Evolutionary conservation across 1,140 invertebrate species (phyloP), one percentile per base, ranked within the genome.

Genomic region (Dinothrombium tinctorium): DNA sequence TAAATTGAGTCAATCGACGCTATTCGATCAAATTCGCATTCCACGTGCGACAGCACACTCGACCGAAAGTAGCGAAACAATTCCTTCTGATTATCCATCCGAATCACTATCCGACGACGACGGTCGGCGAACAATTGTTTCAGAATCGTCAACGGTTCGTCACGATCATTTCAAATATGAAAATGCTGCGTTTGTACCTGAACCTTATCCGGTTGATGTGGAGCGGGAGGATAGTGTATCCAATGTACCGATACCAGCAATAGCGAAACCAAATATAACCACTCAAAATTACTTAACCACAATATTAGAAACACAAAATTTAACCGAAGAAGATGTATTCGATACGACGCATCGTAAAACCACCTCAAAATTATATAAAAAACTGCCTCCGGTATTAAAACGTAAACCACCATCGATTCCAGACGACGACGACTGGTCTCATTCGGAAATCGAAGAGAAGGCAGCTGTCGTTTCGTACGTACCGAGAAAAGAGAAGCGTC

Each of bases 11-110:
- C 72, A 69, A 26, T 75, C 74, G 25, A 75, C 72, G 9, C 56
- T 76, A 6, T 77, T 80, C 51, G 76, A 77, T 52, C 71, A 64
- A 33, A 64, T 86, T 6, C 83, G 82, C 56, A 87, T 87, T 33
- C 82, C 82, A 0, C 66, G 81, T 6, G 80, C 76, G 0, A 76
- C 78, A 47, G 68, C 69, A 0, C 62, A 5, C 75, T 73, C 42
- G 14, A 49, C 43, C n/a, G 61, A 62, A 39, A 59, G 57, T 41
- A 74, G 73, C 3, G 75, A 77, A 47, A 78, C 75, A 0, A 63
- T 84, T 21, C 78, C 79, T 0, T 82, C 77, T 2, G 81, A 86
- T 59, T 87, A 86, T 54, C 80, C 80, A 0, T 81, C 76, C 19
- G 81, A 87, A 46, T 56, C 53, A n/a, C 54, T 52, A 12, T 56